A percentile compares a stretch with the other conserved stretches of the same genome.
Conservation (phyloP, 2,888 invertebrate genomes). For the Brenthis daphne region DNA sequence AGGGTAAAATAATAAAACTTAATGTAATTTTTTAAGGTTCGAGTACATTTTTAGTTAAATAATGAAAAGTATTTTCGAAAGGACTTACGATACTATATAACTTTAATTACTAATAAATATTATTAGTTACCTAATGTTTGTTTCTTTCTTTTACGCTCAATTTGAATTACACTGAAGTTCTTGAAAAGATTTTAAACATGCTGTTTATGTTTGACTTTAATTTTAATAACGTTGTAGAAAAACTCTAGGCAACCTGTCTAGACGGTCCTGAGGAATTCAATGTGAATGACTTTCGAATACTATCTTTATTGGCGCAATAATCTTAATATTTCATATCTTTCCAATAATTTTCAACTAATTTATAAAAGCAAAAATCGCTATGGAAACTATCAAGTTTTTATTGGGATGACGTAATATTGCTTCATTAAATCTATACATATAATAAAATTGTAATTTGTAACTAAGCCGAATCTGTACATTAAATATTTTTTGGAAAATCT, state of each 20-base stretch:
- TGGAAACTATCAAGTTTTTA: not conserved
- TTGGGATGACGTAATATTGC: not conserved
- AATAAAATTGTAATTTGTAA: no score
- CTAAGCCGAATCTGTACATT: no score
- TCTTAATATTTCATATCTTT: not conserved
- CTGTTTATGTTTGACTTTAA: not conserved
- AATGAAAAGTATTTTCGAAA: no score
- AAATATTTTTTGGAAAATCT: no score
- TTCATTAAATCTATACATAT: not conserved
- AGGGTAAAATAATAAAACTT: no score
- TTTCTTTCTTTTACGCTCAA: no score
- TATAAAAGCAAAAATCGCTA: not conserved
- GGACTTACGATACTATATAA: no score
- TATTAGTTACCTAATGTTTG: no score
- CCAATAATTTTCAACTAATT: not conserved
- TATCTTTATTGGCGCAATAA: not conserved
- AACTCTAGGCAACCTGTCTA: constrained; percentile 9
- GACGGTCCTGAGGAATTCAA: not conserved
- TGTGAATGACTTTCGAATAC: not conserved
- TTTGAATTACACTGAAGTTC: no score
- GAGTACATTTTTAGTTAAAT: no score
- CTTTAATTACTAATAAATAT: no score
- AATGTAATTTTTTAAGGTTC: no score
- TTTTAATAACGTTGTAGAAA: not conserved
- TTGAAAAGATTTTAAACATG: not conserved